Conservation (phyloP, 2,888 invertebrate species). For the Deroplatys truncata region DNA sequence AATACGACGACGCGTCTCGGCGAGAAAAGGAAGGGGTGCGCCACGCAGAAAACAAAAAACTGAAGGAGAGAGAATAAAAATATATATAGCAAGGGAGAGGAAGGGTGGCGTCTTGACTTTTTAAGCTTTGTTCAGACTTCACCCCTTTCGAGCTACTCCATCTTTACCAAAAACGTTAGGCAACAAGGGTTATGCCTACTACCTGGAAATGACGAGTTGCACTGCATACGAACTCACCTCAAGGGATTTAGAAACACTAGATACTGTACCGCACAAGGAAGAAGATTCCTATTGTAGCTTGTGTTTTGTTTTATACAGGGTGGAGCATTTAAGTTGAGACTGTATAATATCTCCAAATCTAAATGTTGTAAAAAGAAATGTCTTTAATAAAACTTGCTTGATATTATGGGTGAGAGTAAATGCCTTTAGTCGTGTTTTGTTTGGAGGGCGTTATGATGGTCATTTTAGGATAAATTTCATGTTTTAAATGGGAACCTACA, state of each 20-base stretch:
- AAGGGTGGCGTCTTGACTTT: constrained; percentile 5
- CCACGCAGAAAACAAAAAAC: background rate
- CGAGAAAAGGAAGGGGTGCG: background rate
- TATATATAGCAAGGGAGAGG: background rate
- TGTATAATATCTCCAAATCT: too few species aligned
- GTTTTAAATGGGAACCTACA: too few species aligned
- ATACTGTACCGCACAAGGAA: background rate
- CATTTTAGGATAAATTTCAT: too few species aligned
- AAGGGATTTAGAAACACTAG: background rate
- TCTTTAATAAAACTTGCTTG: too few species aligned
- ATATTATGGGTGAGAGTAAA: too few species aligned
- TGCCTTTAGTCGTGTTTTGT: too few species aligned
- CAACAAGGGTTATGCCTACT: background rate
- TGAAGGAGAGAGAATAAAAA: background rate
- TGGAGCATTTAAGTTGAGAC: too few species aligned
- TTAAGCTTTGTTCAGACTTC: constrained; percentile 4
- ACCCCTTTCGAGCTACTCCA: background rate
- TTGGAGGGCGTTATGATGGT: too few species aligned
- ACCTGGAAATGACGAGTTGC: background rate
- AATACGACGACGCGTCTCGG: background rate
- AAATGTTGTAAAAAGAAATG: too few species aligned
- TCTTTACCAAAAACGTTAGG: background rate
- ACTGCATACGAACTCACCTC: background rate
- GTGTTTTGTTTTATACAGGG: too few species aligned
- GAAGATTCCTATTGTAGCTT: too few species aligned